Evolutionary conservation across 2,888 invertebrate genomes (phyloP), one percentile per base, ranked within the genome.

Genomic region (Polymixis flavicincta): DNA sequence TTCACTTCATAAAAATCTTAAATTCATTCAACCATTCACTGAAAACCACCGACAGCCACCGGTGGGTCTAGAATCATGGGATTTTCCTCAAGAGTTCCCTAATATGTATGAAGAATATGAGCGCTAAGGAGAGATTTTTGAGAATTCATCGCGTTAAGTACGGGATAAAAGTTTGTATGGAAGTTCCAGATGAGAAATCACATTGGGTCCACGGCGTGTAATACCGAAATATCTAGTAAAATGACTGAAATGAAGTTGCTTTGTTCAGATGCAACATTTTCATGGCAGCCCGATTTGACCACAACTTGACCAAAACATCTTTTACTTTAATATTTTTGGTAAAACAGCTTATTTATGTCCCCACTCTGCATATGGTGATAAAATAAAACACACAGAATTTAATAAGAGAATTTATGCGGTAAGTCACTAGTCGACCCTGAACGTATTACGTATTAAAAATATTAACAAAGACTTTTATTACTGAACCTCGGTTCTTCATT

Each of bases 381-480:
- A 80, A 82, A 71, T 70, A 63, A 73, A 82, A 63, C 60, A 67
- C 42, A 66, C 68, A 69, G 72, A 82, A 82, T 79, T 80, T 87
- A 87, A 85, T 87, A 87, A 85, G 76, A 55, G 59, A 87, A 71
- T 85, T 85, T 87, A 82, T 82, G 80, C 64, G 67, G 25, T 50
- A 57, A 78, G 69, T 78, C 68, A 75, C 64, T 82, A 78, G 80
- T 78, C 83, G 81, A 78, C 77, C 72, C 69, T 71, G 69, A 74
- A 77, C 67, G 74, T 81, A 86, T 81, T 83, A 83, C 54, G 77
- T 86, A 84, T 86, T 86, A 86, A 86, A 86, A 84, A 84, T 87
- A 86, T 84, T 87, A 86, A 87, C 88, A 87, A 86, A 86, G 72
- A 69, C 74, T 84, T 87, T 86, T 84, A 86, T 82, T 78, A 84